phyloP scores from a whole-genome alignment of 2,113 vertebrate species.

The Psilopogon haemacephalus region DNA sequence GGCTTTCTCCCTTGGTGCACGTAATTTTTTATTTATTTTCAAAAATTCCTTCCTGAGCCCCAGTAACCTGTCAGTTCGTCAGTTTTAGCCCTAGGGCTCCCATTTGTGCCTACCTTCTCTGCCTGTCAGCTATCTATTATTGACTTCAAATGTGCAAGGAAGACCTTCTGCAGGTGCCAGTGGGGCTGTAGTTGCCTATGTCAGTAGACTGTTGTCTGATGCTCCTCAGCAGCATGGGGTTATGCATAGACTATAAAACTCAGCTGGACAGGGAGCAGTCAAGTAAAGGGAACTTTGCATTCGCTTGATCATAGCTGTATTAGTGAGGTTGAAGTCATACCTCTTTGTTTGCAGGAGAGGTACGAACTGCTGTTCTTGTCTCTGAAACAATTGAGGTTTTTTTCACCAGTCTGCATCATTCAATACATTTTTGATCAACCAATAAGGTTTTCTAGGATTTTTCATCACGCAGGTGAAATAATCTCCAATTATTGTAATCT shows the following conservation, averaged over 20 bases:
- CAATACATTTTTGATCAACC: background rate
- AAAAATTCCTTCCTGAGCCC: background rate
- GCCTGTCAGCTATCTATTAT: background rate
- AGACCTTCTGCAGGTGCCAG: background rate
- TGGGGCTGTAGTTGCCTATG: background rate
- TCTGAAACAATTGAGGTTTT: background rate
- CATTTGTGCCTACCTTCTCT: background rate
- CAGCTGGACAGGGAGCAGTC: background rate
- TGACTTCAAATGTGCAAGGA: background rate
- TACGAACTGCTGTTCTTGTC: background rate
- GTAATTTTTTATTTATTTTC: background rate
- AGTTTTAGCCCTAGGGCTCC: background rate
- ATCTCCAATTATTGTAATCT: background rate
- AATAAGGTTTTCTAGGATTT: background rate
- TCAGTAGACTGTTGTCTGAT: background rate
- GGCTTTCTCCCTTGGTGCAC: background rate
- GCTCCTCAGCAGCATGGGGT: background rate
- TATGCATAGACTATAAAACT: background rate
- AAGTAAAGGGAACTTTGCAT: background rate
- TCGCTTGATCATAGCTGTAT: background rate
- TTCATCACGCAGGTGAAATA: background rate
- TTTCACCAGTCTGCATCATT: fast-evolving
- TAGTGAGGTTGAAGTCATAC: background rate
- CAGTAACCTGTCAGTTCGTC: background rate
- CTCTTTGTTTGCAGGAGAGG: background rate